A percentile compares a stretch with the other conserved stretches of the same genome.
Evolutionary conservation across 2,888 invertebrate genomes (phyloP).

Genomic region (Lasius fuliginosus): DNA sequence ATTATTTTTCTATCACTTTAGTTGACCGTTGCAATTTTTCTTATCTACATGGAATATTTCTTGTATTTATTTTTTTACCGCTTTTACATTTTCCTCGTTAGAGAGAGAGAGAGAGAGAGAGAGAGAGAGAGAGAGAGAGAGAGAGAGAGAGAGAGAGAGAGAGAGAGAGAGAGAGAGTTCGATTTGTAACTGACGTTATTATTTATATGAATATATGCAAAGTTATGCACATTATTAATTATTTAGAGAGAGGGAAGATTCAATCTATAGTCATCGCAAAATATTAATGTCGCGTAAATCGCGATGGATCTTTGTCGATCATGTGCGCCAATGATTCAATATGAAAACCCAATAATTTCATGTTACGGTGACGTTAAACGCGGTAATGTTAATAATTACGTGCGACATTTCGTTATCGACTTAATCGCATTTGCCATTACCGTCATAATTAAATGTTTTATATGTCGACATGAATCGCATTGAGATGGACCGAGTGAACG

Average conservation of each 20-base stretch:
- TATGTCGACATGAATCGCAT: slow-evolving; percentile 4
- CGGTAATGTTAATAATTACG: slow-evolving; percentile 42
- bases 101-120: too few relatives aligned
- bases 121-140: too few relatives aligned
- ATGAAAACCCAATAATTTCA: slow-evolving; percentile 43
- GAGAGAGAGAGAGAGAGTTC: too few relatives aligned
- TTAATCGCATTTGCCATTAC: slow-evolving; percentile 41
- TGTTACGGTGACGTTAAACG: slow-evolving; percentile 20
- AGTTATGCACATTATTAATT: slow-evolving; percentile 25
- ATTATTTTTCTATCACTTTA: not conserved
- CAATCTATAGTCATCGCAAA: slow-evolving; percentile 14
- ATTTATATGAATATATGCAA: not conserved
- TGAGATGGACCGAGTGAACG: slow-evolving; percentile 18
- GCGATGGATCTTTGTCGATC: slow-evolving; percentile 34
- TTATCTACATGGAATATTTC: not conserved
- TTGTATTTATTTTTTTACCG: not conserved
- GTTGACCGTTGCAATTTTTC: not conserved
- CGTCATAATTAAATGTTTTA: slow-evolving; percentile 47
- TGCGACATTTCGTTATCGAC: slow-evolving; percentile 39
- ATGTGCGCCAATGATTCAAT: not conserved
- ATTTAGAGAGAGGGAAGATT: not conserved
- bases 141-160: too few relatives aligned
- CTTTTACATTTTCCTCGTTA: not conserved
- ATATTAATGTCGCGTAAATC: slow-evolving; percentile 26
- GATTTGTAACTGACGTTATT: not conserved